Conservation (phyloP, 2,113 vertebrate genomes). For the Albula goreensis region DNA sequence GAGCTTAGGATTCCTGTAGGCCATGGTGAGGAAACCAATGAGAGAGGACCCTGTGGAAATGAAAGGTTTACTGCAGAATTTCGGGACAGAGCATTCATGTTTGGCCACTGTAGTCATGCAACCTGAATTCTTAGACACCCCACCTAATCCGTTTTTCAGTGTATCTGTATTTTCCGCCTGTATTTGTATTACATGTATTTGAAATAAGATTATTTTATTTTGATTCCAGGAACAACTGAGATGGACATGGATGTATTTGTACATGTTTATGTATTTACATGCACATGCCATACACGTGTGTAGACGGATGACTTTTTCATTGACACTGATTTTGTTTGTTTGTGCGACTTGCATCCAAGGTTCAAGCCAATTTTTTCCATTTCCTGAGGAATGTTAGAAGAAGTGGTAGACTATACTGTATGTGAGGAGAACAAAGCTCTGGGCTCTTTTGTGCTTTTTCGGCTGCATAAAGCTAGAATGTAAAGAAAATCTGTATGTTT, state of each 20-base stretch:
- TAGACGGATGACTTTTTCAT: background rate
- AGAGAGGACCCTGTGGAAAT: conserved; percentile 52
- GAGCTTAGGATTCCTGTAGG: conserved; percentile 54
- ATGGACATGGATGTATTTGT: no score
- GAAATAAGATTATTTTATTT: no score
- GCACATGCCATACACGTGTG: background rate
- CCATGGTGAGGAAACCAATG: conserved; percentile 51
- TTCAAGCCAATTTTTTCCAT: background rate
- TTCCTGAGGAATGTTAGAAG: no score
- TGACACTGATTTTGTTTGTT: background rate
- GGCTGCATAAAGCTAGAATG: background rate
- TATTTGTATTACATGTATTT: background rate
- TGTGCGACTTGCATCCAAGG: background rate
- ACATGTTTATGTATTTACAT: no score
- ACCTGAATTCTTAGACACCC: background rate
- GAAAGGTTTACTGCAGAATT: conserved; percentile 57
- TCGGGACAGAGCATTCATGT: conserved; percentile 39
- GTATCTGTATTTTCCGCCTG: background rate
- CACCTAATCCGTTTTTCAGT: background rate
- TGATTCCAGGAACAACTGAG: no score
- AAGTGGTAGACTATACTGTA: background rate
- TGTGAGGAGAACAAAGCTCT: background rate
- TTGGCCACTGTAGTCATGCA: background rate
- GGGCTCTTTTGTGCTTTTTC: background rate
- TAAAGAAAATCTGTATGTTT: background rate